Evolutionary conservation across 2,113 vertebrate species (phyloP).

Genomic region (Sceloporus undulatus): DNA sequence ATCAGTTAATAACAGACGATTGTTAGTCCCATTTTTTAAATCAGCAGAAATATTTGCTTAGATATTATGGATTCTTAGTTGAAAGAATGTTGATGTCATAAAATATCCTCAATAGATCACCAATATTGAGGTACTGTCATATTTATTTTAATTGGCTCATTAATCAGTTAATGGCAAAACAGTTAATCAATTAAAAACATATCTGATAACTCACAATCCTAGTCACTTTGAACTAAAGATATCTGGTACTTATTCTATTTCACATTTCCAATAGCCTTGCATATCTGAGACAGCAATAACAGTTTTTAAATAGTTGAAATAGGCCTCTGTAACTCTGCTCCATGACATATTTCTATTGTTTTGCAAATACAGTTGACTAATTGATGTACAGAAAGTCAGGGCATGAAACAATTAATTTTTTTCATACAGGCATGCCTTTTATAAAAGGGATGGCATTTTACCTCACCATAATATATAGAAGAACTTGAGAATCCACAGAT

Average conservation of each 20-base stretch:
- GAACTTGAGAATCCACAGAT: too few relatives aligned
- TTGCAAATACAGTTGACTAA: not conserved
- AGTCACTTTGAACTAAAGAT: conserved; percentile 26
- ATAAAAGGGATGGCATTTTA: too few relatives aligned
- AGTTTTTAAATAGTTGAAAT: not conserved
- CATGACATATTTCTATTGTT: not conserved
- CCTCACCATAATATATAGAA: too few relatives aligned
- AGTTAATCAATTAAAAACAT: conserved; percentile 44
- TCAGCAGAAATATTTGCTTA: conserved; percentile 3
- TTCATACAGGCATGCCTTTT: not conserved
- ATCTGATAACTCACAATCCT: conserved; percentile 20
- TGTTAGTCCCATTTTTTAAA: not conserved
- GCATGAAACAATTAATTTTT: not conserved
- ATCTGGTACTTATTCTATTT: not conserved
- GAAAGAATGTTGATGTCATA: conserved; percentile 10
- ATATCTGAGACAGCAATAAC: not conserved
- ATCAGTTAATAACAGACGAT: not conserved
- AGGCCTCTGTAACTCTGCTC: too few relatives aligned
- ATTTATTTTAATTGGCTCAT: conserved; percentile 49
- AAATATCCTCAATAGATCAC: conserved; percentile 22
- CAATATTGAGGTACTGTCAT: conserved; percentile 34
- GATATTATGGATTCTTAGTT: not conserved
- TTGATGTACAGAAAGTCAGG: not conserved
- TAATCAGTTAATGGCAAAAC: conserved; percentile 44
- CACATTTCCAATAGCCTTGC: not conserved